Percentiles rank a stretch among this genome's conserved stretches.
These are phyloP conservation scores for Agrilus mali DNA, from an alignment of 2,888 invertebrate species.

Conservation along the genomic window DNA sequence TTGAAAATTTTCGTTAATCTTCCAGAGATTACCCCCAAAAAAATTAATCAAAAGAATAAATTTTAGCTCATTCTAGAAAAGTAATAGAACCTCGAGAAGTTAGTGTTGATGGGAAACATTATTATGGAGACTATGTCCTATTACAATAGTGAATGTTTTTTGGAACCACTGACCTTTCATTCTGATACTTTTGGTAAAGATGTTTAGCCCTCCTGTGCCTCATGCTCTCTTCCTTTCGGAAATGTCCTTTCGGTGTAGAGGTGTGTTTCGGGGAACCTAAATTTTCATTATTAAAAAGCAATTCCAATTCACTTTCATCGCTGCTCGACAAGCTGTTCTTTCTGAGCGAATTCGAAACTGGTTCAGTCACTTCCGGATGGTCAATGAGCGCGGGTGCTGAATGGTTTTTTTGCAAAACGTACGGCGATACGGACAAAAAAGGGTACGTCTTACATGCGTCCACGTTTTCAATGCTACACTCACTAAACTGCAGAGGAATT, in stretches of 20 bases:
- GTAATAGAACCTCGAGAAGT: no score
- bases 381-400: slow-evolving; percentile 20
- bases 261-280: slow-evolving; percentile 30
- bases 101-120: no score
- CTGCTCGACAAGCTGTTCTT: slow-evolving; percentile 18
- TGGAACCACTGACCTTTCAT: slow-evolving; percentile 21
- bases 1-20: no score
- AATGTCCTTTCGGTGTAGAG: slow-evolving; percentile 32
- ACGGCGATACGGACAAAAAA: slow-evolving; percentile 1
- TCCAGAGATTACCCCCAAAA: no score
- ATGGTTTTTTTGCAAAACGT: slow-evolving; percentile 11
- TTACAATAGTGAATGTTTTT: no score
- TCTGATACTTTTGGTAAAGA: slow-evolving; percentile 20
- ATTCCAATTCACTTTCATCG: slow-evolving; percentile 31
- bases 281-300: slow-evolving; percentile 24
- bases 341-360: not conserved
- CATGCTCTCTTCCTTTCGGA: slow-evolving; percentile 13
- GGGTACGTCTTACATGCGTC: no score
- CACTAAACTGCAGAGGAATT: no score
- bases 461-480: no score
- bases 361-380: slow-evolving; percentile 3
- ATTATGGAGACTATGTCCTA: no score
- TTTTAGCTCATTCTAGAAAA: no score
- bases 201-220: slow-evolving; percentile 12
- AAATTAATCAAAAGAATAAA: no score